Base-by-base conservation (phyloP, 2,888 invertebrate genomes). In the Minunthozetes semirufus region DNA sequence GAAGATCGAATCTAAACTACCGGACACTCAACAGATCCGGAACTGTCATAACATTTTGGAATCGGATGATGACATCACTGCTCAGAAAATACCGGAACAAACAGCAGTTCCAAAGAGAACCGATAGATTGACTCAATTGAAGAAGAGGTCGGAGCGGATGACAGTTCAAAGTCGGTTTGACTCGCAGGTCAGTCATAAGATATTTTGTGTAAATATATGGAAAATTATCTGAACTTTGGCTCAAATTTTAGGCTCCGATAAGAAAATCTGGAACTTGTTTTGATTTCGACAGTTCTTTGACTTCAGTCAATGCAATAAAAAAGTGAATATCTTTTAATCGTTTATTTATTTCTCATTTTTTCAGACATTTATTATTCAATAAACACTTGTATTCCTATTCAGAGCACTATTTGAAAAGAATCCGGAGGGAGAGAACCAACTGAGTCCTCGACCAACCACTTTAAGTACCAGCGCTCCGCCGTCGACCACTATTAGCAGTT, bases 281-380 rank as follows among this genome's bases (percentile, higher is more conserved):
- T 82, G 92, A 91, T 81, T 93, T 90, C 81, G 93, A 93, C 83
- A 89, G 90, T 80, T 88, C 89, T 53, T 87, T 93, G 25, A 80
- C 78, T 72, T 75, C 79, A 76, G 89, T 90, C 38, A 89, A 90
- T 74, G 90, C 91, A 56, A 91, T 92, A 79, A 89, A 91, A 84
- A 91, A 90, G 91, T 91, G 81, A 80, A 81, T 80, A 59, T 22
- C 68, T 72, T 74, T 76, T 72, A 78, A 72, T 61, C 66, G 53
- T 72, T 72, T 71, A 42, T 42, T 70, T n/a, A 25, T 33, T 68
- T 61, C 27, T 72, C 15, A 46, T 46, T 5, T 19, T 6, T n/a
- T 50, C 19, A 50, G 2, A 50, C n/a, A n/a, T n/a, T 72, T 15
- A 70, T 29, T 66, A 19, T 66, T 46, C 42, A 22, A 19, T 38